phyloP scores from a whole-genome alignment of 2,113 vertebrate genomes.

The Climacteris rufus region DNA sequence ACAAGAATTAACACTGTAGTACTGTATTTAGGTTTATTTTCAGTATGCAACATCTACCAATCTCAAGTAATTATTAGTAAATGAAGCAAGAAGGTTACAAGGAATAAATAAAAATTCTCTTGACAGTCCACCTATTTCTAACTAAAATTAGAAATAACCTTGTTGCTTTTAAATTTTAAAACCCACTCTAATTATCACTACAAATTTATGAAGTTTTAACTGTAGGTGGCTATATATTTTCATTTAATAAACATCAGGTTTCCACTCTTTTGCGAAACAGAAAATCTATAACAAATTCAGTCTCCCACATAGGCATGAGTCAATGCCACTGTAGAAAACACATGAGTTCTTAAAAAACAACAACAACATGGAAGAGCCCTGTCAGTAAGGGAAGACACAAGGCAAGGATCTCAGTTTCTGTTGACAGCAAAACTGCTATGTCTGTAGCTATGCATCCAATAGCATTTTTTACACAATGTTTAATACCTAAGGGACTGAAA shows the following conservation, averaged over 20 bases:
- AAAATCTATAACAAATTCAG: slow-evolving; percentile 26
- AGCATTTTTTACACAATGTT: neutral
- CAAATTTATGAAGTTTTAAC: slow-evolving; percentile 28
- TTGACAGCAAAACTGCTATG: neutral
- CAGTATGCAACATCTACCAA: neutral
- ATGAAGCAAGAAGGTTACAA: neutral
- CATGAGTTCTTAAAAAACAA: neutral
- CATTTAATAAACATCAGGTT: slow-evolving; percentile 45
- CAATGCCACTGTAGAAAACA: slow-evolving; percentile 11
- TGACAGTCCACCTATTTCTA: slow-evolving; percentile 2
- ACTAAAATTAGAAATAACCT: slow-evolving; percentile 12
- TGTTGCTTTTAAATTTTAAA: slow-evolving; percentile 22
- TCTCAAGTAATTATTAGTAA: neutral
- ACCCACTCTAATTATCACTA: slow-evolving; percentile 45
- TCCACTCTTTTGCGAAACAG: neutral
- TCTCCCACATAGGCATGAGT: slow-evolving; percentile 26
- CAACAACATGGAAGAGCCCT: neutral
- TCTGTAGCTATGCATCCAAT: neutral
- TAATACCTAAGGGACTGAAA: neutral
- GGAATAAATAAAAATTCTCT: neutral
- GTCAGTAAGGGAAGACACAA: neutral
- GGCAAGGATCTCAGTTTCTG: neutral
- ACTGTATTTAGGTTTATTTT: neutral
- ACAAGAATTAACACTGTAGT: neutral
- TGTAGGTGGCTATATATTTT: slow-evolving; percentile 23